Conservation (phyloP, 2,113 vertebrate genomes). For the Galemys pyrenaicus region DNA sequence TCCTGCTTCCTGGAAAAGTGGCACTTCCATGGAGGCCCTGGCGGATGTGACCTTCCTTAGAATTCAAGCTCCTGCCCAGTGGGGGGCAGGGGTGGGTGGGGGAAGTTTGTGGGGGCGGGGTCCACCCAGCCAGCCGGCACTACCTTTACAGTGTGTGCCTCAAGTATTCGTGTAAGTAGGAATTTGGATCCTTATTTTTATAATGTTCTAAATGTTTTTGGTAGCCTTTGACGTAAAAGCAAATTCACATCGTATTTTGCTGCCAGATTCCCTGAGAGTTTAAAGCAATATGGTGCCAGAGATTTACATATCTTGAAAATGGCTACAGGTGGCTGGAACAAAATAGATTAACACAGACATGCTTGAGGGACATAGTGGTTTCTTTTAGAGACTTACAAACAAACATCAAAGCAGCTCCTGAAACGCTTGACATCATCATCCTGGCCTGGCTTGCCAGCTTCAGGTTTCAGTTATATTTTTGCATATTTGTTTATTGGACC, state of each 20-base stretch:
- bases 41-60: neutral
- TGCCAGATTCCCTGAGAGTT: neutral
- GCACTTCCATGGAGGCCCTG: neutral
- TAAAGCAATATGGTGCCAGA: neutral
- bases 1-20: neutral
- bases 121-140: neutral
- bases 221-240: constrained; percentile 28
- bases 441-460: neutral
- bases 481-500: neutral
- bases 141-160: neutral
- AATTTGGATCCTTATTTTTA: constrained; percentile 3
- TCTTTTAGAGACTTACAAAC: constrained; percentile 4
- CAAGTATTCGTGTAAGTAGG: neutral
- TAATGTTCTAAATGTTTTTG: neutral
- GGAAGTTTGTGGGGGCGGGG: neutral
- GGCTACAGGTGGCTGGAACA: neutral
- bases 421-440: neutral
- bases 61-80: neutral
- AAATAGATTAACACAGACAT: neutral
- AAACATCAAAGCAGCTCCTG: neutral
- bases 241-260: neutral
- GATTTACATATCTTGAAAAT: neutral
- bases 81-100: neutral
- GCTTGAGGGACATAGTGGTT: neutral
- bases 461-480: constrained; percentile 53